Evolutionary conservation across 2,797 vertebrate genomes (phyloP).

Genomic region (Halcyon chelicuti): DNA sequence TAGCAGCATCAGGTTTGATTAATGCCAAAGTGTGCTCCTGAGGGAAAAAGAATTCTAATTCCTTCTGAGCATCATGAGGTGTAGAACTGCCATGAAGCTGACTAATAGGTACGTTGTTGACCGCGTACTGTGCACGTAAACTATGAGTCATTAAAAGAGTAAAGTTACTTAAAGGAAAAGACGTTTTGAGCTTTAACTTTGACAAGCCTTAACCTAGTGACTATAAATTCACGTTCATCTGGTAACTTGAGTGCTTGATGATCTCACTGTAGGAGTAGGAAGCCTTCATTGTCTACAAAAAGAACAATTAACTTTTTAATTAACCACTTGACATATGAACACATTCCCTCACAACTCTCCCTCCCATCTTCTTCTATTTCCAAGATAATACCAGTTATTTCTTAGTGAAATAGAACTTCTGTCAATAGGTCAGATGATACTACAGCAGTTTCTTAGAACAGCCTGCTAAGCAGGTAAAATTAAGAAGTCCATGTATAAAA

Average conservation of each 20-base stretch:
- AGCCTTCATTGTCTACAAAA: background rate
- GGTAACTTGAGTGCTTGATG: background rate
- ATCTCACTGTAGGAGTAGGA: background rate
- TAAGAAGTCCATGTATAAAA: background rate
- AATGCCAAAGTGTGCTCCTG: conserved; percentile 86
- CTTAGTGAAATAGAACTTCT: background rate
- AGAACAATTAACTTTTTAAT: background rate
- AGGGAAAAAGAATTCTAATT: conserved; percentile 91
- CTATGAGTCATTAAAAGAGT: conserved; percentile 66
- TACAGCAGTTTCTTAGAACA: background rate
- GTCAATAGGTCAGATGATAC: background rate
- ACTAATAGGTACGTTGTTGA: conserved; percentile 75
- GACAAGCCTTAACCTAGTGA: background rate
- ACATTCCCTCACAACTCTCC: background rate
- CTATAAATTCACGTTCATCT: background rate
- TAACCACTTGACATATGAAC: background rate
- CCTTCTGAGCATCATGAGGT: conserved; percentile 78
- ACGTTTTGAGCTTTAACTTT: background rate
- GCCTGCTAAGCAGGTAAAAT: background rate
- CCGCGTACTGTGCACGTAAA: conserved; percentile 82
- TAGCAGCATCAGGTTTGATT: conserved; percentile 88
- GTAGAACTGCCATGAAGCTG: conserved; percentile 90
- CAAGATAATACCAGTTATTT: background rate
- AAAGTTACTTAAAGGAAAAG: background rate
- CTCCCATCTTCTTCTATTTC: background rate